These are phyloP conservation scores for Lasiurus borealis DNA, from an alignment of 2,113 vertebrate species.

Conservation along the genomic window DNA sequence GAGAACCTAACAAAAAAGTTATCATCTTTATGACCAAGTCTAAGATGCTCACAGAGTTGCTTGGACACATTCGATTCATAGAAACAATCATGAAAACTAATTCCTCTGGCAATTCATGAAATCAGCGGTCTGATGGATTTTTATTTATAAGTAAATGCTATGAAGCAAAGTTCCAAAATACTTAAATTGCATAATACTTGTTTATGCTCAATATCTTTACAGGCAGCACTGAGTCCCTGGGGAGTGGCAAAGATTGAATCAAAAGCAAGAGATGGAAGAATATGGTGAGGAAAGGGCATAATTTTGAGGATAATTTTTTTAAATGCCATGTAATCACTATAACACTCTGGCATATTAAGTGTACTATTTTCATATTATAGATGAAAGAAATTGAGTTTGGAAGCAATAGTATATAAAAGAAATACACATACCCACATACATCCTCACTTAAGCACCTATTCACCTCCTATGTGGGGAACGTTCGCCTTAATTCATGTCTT, in stretches of 20 bases:
- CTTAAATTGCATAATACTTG: neutral
- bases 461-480: neutral
- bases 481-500: neutral
- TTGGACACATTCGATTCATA: slow-evolving; percentile 4
- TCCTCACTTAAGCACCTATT: neutral
- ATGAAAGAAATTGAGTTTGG: neutral
- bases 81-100: neutral
- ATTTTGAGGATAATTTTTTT: neutral
- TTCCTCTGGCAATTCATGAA: neutral
- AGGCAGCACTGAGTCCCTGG: neutral
- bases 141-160: slow-evolving; percentile 3
- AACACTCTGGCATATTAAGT: neutral
- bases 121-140: neutral
- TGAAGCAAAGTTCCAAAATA: neutral
- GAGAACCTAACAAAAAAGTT: neutral
- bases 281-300: neutral
- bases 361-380: neutral
- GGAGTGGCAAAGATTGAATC: neutral
- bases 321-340: neutral
- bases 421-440: neutral
- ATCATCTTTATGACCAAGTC: neutral
- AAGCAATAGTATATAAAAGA: neutral
- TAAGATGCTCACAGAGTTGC: neutral
- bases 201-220: neutral
- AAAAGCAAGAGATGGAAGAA: neutral